Percentiles rank a stretch among this genome's conserved stretches.
Conservation (phyloP, 23 tunicate species). For the Botrylloides violaceus region DNA sequence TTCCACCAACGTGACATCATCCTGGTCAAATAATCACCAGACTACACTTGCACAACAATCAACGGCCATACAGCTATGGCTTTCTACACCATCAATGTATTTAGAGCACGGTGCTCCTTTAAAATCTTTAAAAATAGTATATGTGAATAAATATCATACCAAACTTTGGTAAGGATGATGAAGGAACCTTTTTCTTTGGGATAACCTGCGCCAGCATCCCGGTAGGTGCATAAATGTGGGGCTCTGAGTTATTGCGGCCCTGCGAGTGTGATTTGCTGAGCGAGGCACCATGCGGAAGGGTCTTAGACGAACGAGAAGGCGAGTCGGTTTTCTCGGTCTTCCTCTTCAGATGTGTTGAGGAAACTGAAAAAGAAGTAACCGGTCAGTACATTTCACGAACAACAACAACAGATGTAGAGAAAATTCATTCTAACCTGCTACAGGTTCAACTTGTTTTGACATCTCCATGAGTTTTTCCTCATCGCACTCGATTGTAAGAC, state of each 20-base stretch:
- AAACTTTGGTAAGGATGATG: constrained; percentile 68
- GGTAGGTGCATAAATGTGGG: constrained; percentile 46
- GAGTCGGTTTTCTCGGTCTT: constrained; percentile 38
- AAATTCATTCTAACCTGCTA: constrained; percentile 26
- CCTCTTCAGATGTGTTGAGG: constrained; percentile 42
- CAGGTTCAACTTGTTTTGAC: constrained; percentile 77
- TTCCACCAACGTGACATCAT: too few relatives aligned
- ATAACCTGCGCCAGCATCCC: constrained; percentile 39
- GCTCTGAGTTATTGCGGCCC: constrained; percentile 74
- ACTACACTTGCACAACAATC: too few relatives aligned
- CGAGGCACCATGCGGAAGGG: constrained; percentile 38
- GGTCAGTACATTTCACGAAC: too few relatives aligned
- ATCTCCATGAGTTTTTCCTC: constrained; percentile 85
- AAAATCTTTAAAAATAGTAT: neutral
- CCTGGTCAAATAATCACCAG: too few relatives aligned
- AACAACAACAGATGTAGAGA: neutral
- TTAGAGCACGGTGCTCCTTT: too few relatives aligned
- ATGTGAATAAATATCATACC: constrained; percentile 32
- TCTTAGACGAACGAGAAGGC: constrained; percentile 80
- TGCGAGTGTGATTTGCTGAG: neutral
- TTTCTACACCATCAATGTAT: too few relatives aligned
- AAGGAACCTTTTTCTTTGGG: constrained; percentile 43
- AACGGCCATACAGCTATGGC: too few relatives aligned
- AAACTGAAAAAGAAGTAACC: constrained; percentile 33
- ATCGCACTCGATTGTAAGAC: constrained; percentile 45